Percentiles rank a stretch among this genome's conserved stretches.
phyloP scores from a whole-genome alignment of 2,888 invertebrate species.

The Papilio gigon region DNA sequence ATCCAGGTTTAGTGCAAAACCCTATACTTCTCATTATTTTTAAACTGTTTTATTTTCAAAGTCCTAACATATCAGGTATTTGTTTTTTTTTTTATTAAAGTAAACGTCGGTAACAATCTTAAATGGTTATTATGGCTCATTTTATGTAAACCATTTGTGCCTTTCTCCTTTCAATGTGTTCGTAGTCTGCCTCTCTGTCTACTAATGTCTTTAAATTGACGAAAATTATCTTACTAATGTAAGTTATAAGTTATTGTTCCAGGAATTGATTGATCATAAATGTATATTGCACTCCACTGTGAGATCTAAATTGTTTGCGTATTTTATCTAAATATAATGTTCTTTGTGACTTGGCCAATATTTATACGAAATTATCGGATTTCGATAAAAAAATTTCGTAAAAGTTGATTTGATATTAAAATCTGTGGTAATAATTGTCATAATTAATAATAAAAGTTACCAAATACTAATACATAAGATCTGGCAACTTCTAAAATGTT shows the following conservation, averaged over 20 bases:
- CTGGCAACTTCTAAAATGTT: not conserved
- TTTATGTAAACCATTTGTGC: not conserved
- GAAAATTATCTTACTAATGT: not conserved
- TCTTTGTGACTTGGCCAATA: slow-evolving; percentile 9
- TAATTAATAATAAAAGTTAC: slow-evolving; percentile 32
- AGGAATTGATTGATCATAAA: slow-evolving; percentile 26
- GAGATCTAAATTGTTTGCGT: not conserved
- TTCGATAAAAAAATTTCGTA: not conserved
- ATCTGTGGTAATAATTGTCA: slow-evolving; percentile 17
- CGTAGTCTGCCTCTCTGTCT: not conserved
- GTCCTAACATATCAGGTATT: too few relatives aligned
- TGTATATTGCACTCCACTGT: slow-evolving; percentile 6
- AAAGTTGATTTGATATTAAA: not conserved
- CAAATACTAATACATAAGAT: slow-evolving; percentile 21
- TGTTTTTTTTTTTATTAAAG: too few relatives aligned
- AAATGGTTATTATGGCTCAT: not conserved
- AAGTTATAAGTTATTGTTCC: not conserved
- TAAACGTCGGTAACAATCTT: too few relatives aligned
- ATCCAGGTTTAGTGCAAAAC: not conserved
- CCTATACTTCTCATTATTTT: not conserved
- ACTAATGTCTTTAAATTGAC: too few relatives aligned
- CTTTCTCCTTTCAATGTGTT: slow-evolving; percentile 4
- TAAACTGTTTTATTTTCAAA: too few relatives aligned
- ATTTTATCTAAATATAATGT: not conserved
- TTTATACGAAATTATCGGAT: not conserved